Percentiles rank a stretch among this genome's conserved stretches.
These are phyloP conservation scores for Pocota personata DNA, from an alignment of 2,888 invertebrate genomes.

Conservation along the genomic window DNA sequence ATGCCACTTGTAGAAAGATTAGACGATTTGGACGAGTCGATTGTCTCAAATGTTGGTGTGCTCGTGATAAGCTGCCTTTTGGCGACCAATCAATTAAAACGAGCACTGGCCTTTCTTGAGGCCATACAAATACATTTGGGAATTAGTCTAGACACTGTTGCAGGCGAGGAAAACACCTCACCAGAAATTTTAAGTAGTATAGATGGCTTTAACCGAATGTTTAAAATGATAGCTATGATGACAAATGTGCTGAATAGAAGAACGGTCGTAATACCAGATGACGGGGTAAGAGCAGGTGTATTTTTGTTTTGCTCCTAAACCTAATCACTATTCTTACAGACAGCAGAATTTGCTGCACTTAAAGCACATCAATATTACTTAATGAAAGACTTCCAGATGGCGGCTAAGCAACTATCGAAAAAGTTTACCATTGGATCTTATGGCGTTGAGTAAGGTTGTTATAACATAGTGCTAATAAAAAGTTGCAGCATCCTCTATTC, in stretches of 20 bases:
- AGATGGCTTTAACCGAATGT: constrained; percentile 76
- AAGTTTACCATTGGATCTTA: constrained; percentile 72
- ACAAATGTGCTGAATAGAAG: constrained; percentile 80
- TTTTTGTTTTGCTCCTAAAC: background rate
- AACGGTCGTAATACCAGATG: constrained; percentile 79
- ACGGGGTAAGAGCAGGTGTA: constrained; percentile 76
- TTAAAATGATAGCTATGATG: constrained; percentile 79
- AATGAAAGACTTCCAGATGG: constrained; percentile 83
- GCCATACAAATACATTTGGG: constrained; percentile 78
- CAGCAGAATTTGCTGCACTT: constrained; percentile 79
- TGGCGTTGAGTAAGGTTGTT: constrained; percentile 76
- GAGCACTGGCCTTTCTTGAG: constrained; percentile 80
- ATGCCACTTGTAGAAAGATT: constrained; percentile 78
- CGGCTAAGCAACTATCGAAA: constrained; percentile 81
- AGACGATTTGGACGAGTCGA: constrained; percentile 79
- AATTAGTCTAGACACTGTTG: constrained; percentile 66
- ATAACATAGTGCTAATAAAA: background rate
- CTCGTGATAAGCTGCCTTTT: constrained; percentile 80
- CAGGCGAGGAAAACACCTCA: constrained; percentile 72
- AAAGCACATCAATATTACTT: constrained; percentile 83
- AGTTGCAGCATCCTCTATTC: background rate
- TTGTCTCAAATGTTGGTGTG: constrained; percentile 79
- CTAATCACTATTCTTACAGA: constrained; percentile 65
- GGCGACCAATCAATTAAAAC: constrained; percentile 80
- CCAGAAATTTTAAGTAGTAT: constrained; percentile 70